phyloP scores from a whole-genome alignment of 2,113 vertebrate species.

The Scomber colias region DNA sequence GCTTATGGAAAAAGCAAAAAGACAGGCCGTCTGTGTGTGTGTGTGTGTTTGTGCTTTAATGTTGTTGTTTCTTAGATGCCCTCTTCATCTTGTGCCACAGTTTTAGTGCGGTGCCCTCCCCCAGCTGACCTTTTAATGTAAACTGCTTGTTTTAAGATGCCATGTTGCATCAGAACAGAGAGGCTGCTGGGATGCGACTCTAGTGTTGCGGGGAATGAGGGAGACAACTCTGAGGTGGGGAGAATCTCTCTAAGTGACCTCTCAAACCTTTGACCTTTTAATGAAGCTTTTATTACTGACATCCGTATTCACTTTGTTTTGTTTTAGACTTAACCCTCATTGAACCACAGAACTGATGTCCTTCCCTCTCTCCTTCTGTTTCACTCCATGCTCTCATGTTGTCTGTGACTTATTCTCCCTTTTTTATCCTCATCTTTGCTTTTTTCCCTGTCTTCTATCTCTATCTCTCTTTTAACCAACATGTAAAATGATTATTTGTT shows the following conservation, averaged over 20 bases:
- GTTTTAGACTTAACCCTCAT: slow-evolving; percentile 65
- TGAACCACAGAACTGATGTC: slow-evolving; percentile 38
- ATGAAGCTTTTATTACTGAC: slow-evolving; percentile 76
- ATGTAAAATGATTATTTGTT: background rate
- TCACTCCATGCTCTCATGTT: slow-evolving; percentile 8
- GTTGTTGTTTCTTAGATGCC: slow-evolving; percentile 30
- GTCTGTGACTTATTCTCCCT: slow-evolving; percentile 10
- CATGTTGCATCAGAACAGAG: slow-evolving; percentile 75
- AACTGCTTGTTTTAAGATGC: slow-evolving; percentile 83
- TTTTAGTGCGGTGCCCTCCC: slow-evolving; percentile 58
- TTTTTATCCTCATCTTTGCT: background rate
- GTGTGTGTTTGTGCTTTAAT: slow-evolving; percentile 27
- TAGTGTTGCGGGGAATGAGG: slow-evolving; percentile 68
- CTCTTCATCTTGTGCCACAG: slow-evolving; percentile 52
- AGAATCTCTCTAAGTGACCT: slow-evolving; percentile 70
- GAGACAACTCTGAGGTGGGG: slow-evolving; percentile 75
- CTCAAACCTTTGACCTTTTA: slow-evolving; percentile 76
- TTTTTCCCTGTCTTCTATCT: slow-evolving; percentile 15
- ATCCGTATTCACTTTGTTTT: slow-evolving; percentile 68
- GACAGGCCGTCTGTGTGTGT: slow-evolving; percentile 21
- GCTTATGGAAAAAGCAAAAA: slow-evolving; percentile 3
- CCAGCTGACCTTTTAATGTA: slow-evolving; percentile 82
- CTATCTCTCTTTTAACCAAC: background rate
- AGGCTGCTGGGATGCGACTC: slow-evolving; percentile 58
- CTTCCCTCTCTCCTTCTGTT: background rate